Evolutionary conservation across 2,797 vertebrate genomes (phyloP), one percentile per base, ranked within the genome.

Genomic region (Nannoperca australis): DNA sequence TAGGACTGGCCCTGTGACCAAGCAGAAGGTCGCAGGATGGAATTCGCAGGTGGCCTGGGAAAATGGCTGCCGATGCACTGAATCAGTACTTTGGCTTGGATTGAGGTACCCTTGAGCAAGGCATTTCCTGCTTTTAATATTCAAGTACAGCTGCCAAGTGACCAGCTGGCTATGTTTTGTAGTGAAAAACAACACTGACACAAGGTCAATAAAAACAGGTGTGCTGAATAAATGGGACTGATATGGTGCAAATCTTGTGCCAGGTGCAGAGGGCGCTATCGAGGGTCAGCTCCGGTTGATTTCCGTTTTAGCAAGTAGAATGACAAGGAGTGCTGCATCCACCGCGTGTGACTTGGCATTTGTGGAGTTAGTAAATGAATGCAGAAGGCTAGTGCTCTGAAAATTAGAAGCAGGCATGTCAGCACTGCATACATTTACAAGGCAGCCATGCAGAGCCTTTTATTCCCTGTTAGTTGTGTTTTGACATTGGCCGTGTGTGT

Each of bases 1-100:
- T 34, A 69, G 68, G 60, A 54, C 62, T 10, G 3, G 38, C 70
- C 70, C 74, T 76, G 66, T 84, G 84, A 84, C 75, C 36, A 32
- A 66, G 69, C 47, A 78, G 63, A 68, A 75, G 79, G 59, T 84
- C 15, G 50, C 17, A 2, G 80, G 49, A 82, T 61, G 55, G 36
- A 51, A 55, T 58, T 72, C 77, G 56, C 72, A 61, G n/a, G 59
- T 40, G 62, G 30, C 70, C 17, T 73, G 76, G 49, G 66, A 79
- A 86, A 74, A 70, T 40, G 7, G 24, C 47, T 24, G 18, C 70
- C 55, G 24, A 76, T 45, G 27, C 65, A 65, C 54, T 24, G 17
- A 66, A 63, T 74, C 49, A n/a, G 44, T 67, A 5, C 50, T 45
- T 17, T 18, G 49, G 34, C 34, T 55, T 32, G 47, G 59, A 55